These are phyloP conservation scores for Ophiodon elongatus DNA, from an alignment of 2,113 vertebrate species.

Conservation along the genomic window DNA sequence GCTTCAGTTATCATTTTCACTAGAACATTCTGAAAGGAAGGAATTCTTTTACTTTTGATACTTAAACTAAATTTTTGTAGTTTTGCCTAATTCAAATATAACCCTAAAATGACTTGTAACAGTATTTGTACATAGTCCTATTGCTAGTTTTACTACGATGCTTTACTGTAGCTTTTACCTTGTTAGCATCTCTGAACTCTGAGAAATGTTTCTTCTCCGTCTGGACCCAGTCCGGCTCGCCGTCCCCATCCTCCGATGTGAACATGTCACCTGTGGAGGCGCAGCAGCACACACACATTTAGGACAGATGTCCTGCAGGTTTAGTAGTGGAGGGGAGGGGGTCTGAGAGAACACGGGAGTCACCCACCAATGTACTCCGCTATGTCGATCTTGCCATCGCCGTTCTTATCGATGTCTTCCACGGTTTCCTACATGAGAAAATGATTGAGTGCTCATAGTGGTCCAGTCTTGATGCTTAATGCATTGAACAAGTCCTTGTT, in stretches of 20 bases:
- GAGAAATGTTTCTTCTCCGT: conserved; percentile 90
- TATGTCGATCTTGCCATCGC: conserved; percentile 87
- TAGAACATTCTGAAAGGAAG: neutral
- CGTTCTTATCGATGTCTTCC: conserved; percentile 92
- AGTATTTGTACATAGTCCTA: neutral
- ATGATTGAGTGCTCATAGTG: neutral
- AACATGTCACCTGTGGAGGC: conserved; percentile 89
- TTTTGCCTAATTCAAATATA: neutral
- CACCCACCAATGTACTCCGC: conserved; percentile 90
- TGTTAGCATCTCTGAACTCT: conserved; percentile 89
- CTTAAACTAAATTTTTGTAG: neutral
- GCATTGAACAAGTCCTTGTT: neutral
- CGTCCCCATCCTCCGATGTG: conserved; percentile 78
- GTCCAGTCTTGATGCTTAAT: neutral
- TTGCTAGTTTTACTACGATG: neutral
- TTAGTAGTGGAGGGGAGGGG: neutral
- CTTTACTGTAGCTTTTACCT: conserved; percentile 68
- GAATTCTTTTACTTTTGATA: neutral
- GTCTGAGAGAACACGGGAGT: neutral
- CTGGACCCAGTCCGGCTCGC: conserved; percentile 90
- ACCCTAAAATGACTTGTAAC: neutral
- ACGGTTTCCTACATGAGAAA: conserved; percentile 86
- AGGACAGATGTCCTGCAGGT: neutral
- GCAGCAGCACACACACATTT: conserved; percentile 6
- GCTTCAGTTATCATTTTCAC: neutral